phyloP scores from a whole-genome alignment of 1,140 invertebrate species.

The Musca domestica region DNA sequence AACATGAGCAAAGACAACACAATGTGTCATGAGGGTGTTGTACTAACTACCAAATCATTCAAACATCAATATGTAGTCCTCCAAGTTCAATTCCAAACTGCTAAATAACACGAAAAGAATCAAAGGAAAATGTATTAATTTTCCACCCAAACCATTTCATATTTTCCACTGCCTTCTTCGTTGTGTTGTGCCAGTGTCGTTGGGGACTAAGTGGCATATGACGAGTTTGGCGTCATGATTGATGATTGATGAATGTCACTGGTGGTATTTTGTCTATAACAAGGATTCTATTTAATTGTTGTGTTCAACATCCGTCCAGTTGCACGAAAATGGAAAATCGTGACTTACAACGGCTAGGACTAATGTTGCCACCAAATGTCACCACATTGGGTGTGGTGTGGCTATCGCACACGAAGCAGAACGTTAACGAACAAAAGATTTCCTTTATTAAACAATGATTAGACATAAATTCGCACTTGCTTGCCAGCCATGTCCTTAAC shows the following conservation, averaged over 20 bases:
- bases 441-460: slow-evolving; percentile 4
- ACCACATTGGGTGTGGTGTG: not conserved
- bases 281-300: not conserved
- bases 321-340: not conserved
- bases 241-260: slow-evolving; percentile 21
- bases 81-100: not conserved
- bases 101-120: not conserved
- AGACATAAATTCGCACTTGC: not conserved
- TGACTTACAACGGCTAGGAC: no score
- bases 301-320: not conserved
- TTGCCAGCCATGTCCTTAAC: no score
- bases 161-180: not conserved
- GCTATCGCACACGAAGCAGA: not conserved
- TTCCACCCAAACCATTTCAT: slow-evolving; percentile 4
- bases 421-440: not conserved
- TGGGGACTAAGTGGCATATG: slow-evolving; percentile 10
- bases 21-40: slow-evolving; percentile 16
- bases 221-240: slow-evolving; percentile 13
- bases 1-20: not conserved
- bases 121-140: not conserved
- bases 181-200: not conserved
- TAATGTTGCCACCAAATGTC: slow-evolving; percentile 16
- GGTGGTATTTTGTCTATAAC: not conserved
- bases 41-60: not conserved
- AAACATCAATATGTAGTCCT: no score